Conservation (phyloP, 2,113 vertebrate species). For the Scartelaos histophorus region DNA sequence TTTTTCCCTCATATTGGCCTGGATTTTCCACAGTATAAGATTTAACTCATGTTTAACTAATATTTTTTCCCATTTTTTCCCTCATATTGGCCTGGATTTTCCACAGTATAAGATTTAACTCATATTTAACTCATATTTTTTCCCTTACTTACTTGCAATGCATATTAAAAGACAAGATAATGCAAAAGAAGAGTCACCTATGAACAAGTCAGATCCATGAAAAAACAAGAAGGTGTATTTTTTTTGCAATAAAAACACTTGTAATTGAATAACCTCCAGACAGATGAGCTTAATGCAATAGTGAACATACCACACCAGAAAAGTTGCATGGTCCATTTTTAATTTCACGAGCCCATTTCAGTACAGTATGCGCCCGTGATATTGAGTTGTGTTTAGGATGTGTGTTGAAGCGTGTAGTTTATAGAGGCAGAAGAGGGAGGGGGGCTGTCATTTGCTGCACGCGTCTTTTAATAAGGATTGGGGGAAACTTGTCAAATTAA, state of each 20-base stretch:
- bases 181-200: background rate
- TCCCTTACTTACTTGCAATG: too few species aligned
- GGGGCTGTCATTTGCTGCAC: conserved; percentile 46
- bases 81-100: too few species aligned
- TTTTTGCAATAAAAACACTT: background rate
- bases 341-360: background rate
- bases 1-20: too few species aligned
- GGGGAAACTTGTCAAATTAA: conserved; percentile 78
- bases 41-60: too few species aligned
- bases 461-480: conserved; percentile 70
- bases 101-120: too few species aligned
- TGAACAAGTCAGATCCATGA: background rate
- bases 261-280: background rate
- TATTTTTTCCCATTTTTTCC: too few species aligned
- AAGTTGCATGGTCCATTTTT: background rate
- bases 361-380: background rate
- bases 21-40: too few species aligned
- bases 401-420: conserved; percentile 52
- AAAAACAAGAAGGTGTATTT: background rate
- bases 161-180: too few species aligned
- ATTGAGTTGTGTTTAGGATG: conserved; percentile 15
- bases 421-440: background rate
- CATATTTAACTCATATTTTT: too few species aligned
- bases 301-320: background rate
- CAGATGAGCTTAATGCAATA: background rate